phyloP scores from a whole-genome alignment of 2,888 invertebrate species.

The Hipparchia semele region DNA sequence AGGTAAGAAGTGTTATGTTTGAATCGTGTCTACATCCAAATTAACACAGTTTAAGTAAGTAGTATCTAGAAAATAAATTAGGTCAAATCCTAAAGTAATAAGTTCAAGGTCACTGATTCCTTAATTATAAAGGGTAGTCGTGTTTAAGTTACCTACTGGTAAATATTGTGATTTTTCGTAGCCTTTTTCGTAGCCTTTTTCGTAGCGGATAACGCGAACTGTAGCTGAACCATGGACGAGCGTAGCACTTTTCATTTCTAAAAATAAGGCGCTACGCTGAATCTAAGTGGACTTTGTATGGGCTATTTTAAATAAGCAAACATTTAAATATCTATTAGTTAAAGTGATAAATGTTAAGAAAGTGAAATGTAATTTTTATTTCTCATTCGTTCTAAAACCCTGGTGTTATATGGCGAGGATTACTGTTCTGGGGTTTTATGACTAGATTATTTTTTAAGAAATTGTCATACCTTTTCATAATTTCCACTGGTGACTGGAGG shows the following conservation, averaged over 20 bases:
- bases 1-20: conserved; percentile 6
- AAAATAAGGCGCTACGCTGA: conserved; percentile 32
- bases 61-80: neutral
- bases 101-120: conserved; percentile 1
- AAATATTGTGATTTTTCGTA: conserved; percentile 13
- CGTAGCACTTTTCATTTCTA: conserved; percentile 37
- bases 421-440: too few relatives aligned
- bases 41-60: neutral
- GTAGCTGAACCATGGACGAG: conserved; percentile 29
- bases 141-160: neutral
- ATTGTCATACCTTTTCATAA: too few relatives aligned
- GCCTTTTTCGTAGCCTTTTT: neutral
- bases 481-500: too few relatives aligned
- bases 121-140: neutral
- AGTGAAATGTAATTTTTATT: neutral
- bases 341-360: neutral
- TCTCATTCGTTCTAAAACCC: too few relatives aligned
- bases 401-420: too few relatives aligned
- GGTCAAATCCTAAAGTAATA: neutral
- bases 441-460: too few relatives aligned
- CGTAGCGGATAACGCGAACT: conserved; percentile 30
- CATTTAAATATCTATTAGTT: neutral
- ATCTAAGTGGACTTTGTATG: conserved; percentile 27
- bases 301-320: conserved; percentile 11
- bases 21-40: neutral